A percentile compares a stretch with the other conserved stretches of the same genome.
These are phyloP conservation scores for Lates japonicus DNA, from an alignment of 2,797 vertebrate species.

Conservation along the genomic window DNA sequence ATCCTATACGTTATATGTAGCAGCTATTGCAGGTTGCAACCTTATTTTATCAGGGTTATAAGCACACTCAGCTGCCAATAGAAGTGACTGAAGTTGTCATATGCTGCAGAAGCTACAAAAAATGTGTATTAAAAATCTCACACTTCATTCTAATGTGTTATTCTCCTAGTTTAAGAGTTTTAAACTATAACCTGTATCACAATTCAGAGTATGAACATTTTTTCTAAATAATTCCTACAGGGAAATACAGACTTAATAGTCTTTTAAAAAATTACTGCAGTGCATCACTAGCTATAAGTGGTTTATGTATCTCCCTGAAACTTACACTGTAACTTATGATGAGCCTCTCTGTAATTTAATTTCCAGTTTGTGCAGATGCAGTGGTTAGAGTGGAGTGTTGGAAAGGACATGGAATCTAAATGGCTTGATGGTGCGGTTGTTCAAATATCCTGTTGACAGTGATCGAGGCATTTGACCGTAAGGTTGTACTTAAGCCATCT, in stretches of 20 bases:
- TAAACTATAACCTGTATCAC: background rate
- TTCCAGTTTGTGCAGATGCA: constrained; percentile 28
- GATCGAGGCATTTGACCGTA: constrained; percentile 14
- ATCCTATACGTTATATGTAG: background rate
- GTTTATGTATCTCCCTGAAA: constrained; percentile 16
- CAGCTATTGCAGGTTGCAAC: background rate
- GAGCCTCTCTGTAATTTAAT: constrained; percentile 35
- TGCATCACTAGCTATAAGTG: constrained; percentile 30
- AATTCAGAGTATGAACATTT: background rate
- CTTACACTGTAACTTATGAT: constrained; percentile 13
- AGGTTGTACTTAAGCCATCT: constrained; percentile 14
- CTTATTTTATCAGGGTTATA: background rate
- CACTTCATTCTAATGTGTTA: background rate
- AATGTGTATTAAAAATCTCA: too few relatives aligned
- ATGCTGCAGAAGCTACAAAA: background rate
- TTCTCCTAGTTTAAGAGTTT: background rate
- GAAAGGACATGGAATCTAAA: constrained; percentile 26
- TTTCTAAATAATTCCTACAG: background rate
- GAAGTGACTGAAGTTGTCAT: background rate
- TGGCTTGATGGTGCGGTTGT: background rate
- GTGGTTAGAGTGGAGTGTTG: constrained; percentile 19
- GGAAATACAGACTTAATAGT: background rate
- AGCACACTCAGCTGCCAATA: background rate
- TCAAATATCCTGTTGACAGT: constrained; percentile 28
- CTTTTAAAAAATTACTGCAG: background rate